phyloP scores from a whole-genome alignment of 1,140 invertebrate species.

The Drosophila pectinifera region DNA sequence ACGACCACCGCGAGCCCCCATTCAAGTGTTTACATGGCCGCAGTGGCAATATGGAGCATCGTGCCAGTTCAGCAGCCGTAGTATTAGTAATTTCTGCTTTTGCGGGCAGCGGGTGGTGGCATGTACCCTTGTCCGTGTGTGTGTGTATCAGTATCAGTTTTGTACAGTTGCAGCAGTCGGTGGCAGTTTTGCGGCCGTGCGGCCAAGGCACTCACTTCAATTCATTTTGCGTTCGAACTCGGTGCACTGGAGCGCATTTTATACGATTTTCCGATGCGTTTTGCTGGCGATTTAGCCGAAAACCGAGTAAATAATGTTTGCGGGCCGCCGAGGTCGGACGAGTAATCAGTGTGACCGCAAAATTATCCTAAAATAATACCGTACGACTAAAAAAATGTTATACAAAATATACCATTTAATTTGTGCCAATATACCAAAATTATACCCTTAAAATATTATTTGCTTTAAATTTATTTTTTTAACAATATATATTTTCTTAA shows the following conservation, averaged over 20 bases:
- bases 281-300: slow-evolving; percentile 53
- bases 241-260: slow-evolving; percentile 66
- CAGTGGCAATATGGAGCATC: slow-evolving; percentile 27
- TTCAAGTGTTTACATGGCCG: background rate
- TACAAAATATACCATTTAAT: background rate
- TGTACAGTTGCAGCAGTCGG: slow-evolving; percentile 68
- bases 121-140: slow-evolving; percentile 25
- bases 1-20: background rate
- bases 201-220: slow-evolving; percentile 69
- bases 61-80: slow-evolving; percentile 25
- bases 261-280: slow-evolving; percentile 51
- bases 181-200: slow-evolving; percentile 38
- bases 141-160: slow-evolving; percentile 46
- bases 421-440: too few relatives aligned
- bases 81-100: slow-evolving; percentile 38
- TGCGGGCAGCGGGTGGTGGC: slow-evolving; percentile 38
- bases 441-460: too few relatives aligned
- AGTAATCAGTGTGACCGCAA: background rate
- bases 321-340: slow-evolving; percentile 1
- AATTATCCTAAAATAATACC: background rate
- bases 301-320: slow-evolving; percentile 50
- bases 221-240: slow-evolving; percentile 62
- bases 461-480: too few relatives aligned
- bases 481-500: too few relatives aligned
- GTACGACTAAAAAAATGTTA: background rate